Conservation (phyloP, 2,888 invertebrate species). For the Patella caerulea region DNA sequence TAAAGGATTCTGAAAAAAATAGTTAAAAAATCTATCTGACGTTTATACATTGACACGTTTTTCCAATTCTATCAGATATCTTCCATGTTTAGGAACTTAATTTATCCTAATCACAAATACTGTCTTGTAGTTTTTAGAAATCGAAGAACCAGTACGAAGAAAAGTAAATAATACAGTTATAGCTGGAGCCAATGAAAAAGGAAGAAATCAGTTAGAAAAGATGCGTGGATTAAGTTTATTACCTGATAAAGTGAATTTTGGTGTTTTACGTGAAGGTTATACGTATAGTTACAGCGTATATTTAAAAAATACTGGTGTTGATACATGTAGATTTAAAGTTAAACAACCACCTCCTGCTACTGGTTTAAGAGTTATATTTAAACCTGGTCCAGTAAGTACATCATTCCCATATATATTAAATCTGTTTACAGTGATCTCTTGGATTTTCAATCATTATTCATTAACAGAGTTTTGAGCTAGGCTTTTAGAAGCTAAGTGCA, state of each 20-base stretch:
- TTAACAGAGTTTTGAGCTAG: no score
- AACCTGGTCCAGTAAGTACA: slow-evolving; percentile 68
- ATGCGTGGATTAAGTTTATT: slow-evolving; percentile 67
- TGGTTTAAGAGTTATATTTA: slow-evolving; percentile 67
- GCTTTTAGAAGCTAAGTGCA: no score
- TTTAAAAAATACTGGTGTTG: slow-evolving; percentile 70
- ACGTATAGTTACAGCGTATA: slow-evolving; percentile 64
- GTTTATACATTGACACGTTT: not conserved
- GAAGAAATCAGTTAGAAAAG: slow-evolving; percentile 52
- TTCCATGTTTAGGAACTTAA: not conserved
- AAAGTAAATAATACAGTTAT: slow-evolving; percentile 61
- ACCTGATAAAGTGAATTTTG: slow-evolving; percentile 69
- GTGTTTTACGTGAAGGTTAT: slow-evolving; percentile 68
- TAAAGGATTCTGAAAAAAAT: no score
- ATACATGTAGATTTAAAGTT: slow-evolving; percentile 69
- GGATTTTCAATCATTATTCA: no score
- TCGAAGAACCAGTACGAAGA: slow-evolving; percentile 68
- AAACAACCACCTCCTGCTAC: slow-evolving; percentile 71
- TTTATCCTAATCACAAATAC: no score
- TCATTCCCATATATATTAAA: not conserved
- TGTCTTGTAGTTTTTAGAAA: slow-evolving; percentile 52
- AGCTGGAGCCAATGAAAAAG: slow-evolving; percentile 62
- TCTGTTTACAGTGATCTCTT: no score
- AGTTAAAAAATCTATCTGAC: no score
- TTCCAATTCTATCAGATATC: not conserved